phyloP scores from a whole-genome alignment of 2,113 vertebrate species.

The Bos javanicus region DNA sequence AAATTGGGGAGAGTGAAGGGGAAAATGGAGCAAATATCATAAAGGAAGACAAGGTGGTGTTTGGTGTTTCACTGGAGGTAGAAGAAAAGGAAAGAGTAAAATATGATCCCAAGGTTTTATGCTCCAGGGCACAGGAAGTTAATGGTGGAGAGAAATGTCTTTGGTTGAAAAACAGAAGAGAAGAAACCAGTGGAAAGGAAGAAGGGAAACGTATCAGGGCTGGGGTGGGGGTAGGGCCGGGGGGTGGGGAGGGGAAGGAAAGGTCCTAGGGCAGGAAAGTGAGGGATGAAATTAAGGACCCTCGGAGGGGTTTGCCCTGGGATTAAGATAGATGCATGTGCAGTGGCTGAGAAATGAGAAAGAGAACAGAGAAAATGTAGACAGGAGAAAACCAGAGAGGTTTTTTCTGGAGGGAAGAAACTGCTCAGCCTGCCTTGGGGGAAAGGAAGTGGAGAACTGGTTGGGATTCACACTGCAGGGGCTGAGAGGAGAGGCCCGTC shows the following conservation, averaged over 20 bases:
- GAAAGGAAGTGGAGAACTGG: fast-evolving
- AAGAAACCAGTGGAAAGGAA: neutral
- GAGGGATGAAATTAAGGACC: neutral
- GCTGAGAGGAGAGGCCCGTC: neutral
- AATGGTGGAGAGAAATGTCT: neutral
- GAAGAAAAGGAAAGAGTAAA: neutral
- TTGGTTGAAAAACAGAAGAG: neutral
- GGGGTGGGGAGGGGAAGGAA: fast-evolving
- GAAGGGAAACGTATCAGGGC: too few relatives aligned
- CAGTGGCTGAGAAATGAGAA: neutral
- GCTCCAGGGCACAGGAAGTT: neutral
- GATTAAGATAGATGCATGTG: neutral
- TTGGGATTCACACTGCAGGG: fast-evolving
- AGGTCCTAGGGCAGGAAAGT: neutral
- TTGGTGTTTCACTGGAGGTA: fast-evolving
- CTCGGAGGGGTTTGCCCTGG: too few relatives aligned
- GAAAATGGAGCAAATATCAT: neutral
- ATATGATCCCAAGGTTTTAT: neutral
- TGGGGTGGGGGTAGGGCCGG: fast-evolving
- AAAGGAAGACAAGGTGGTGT: neutral
- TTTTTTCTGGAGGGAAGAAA: neutral
- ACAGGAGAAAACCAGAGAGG: neutral
- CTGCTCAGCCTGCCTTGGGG: too few relatives aligned
- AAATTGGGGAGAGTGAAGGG: fast-evolving
- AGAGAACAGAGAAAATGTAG: neutral